These are phyloP conservation scores for Sebastes trivittatus DNA, from an alignment of 2,797 vertebrate genomes.

Conservation along the genomic window DNA sequence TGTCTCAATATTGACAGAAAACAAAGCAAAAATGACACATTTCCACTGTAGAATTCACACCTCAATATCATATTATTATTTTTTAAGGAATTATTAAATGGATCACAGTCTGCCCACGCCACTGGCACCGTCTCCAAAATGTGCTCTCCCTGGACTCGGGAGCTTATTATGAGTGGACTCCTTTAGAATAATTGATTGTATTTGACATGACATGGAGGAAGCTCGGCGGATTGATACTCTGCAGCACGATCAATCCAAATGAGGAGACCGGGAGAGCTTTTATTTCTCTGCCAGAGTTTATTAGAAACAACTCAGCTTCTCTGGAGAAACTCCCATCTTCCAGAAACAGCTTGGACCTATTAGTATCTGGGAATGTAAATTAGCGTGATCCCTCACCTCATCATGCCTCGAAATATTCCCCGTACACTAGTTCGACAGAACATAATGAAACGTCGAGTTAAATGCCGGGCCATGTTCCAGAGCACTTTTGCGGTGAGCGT, in stretches of 20 bases:
- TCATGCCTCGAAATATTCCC: conserved; percentile 59
- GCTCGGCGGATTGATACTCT: conserved; percentile 50
- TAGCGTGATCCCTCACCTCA: conserved; percentile 68
- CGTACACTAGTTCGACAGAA: conserved; percentile 44
- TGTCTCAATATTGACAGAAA: not conserved
- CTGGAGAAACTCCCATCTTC: conserved; percentile 38
- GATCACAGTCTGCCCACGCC: conserved; percentile 24
- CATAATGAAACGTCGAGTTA: conserved; percentile 52
- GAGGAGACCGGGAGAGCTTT: conserved; percentile 61
- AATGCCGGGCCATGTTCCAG: conserved; percentile 48
- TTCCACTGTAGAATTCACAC: conserved; percentile 4
- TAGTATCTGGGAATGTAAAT: conserved; percentile 67
- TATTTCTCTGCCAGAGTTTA: conserved; percentile 73
- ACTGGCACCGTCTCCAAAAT: conserved; percentile 12
- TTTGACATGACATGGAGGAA: conserved; percentile 70
- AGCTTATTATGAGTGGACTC: conserved; percentile 58
- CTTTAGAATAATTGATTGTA: conserved; percentile 71
- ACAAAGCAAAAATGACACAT: conserved; percentile 1
- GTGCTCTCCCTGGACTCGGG: conserved; percentile 29
- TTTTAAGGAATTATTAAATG: conserved; percentile 18
- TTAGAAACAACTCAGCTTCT: conserved; percentile 61
- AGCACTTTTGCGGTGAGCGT: conserved; percentile 42
- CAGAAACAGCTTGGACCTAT: conserved; percentile 68
- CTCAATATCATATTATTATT: not conserved
- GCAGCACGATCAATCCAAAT: conserved; percentile 69